Evolutionary conservation across 2,797 vertebrate genomes (phyloP).

Genomic region (Mycteria americana): DNA sequence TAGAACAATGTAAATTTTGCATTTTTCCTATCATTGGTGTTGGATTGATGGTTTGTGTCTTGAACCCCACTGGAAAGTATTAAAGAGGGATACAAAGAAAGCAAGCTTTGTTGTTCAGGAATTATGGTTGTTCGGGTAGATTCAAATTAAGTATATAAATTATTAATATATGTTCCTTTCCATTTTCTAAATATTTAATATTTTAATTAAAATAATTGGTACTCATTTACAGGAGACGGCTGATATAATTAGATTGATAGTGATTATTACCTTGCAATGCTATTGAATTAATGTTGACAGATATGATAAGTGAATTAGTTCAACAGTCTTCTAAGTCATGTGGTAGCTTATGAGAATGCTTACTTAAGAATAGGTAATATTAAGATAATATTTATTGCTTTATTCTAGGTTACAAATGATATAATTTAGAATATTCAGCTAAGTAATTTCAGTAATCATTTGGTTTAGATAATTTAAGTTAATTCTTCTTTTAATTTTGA

Average conservation of each 20-base stretch:
- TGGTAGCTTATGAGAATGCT: background rate
- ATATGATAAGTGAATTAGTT: conserved; percentile 22
- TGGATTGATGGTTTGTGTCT: background rate
- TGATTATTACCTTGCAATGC: conserved; percentile 42
- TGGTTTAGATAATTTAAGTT: background rate
- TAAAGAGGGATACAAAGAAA: background rate
- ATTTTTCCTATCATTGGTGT: background rate
- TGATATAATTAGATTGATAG: conserved; percentile 63
- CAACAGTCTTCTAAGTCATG: background rate
- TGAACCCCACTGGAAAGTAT: background rate
- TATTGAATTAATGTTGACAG: conserved; percentile 47
- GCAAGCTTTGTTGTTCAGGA: conserved; percentile 10
- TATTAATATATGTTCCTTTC: conserved; percentile 34
- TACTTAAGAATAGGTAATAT: background rate
- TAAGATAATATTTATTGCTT: background rate
- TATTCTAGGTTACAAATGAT: background rate
- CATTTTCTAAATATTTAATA: conserved; percentile 68
- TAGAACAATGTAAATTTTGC: background rate
- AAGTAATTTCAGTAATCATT: background rate
- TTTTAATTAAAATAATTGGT: conserved; percentile 66
- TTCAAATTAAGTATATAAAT: conserved; percentile 27
- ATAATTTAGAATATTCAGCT: background rate
- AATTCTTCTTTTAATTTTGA: background rate
- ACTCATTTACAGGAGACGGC: conserved; percentile 17
- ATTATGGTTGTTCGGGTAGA: conserved; percentile 10